phyloP scores from a whole-genome alignment of 2,888 invertebrate species.

The Phortica magna region DNA sequence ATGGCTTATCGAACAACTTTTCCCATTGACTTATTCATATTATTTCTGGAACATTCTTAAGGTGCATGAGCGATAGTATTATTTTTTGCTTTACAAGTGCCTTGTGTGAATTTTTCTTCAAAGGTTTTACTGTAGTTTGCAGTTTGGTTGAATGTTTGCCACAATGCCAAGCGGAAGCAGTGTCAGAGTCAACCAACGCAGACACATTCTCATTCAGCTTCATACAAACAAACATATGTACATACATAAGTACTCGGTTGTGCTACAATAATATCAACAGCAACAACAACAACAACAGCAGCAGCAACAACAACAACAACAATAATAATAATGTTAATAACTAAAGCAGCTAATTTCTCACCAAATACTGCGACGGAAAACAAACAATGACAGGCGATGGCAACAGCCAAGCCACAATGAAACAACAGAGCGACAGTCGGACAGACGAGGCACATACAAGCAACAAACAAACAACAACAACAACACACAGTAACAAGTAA shows the following conservation, averaged over 20 bases:
- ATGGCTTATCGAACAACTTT: too few relatives aligned
- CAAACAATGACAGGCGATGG: slow-evolving; percentile 9
- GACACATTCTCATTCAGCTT: slow-evolving; percentile 42
- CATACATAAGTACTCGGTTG: slow-evolving; percentile 41
- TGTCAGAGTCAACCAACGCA: slow-evolving; percentile 44
- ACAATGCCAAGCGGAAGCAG: slow-evolving; percentile 37
- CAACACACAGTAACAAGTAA: slow-evolving; percentile 37
- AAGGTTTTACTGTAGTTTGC: slow-evolving; percentile 1
- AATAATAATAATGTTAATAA: slow-evolving; percentile 61
- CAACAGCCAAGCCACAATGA: slow-evolving; percentile 36
- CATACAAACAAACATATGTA: slow-evolving; percentile 55
- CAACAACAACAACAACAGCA: slow-evolving; percentile 32
- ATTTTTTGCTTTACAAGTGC: neutral
- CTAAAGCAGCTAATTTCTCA: slow-evolving; percentile 71
- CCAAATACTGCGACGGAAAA: slow-evolving; percentile 51
- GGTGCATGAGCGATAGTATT: neutral
- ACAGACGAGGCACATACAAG: neutral
- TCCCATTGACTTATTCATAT: too few relatives aligned
- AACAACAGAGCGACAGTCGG: slow-evolving; percentile 37
- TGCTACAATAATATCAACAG: neutral
- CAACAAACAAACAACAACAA: slow-evolving; percentile 34
- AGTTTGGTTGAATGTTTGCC: neutral
- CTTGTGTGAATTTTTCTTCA: neutral
- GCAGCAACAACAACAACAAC: slow-evolving; percentile 52
- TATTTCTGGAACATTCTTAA: too few relatives aligned